Conservation (phyloP, 2,113 vertebrate genomes). For the Eulemur rufifrons region DNA sequence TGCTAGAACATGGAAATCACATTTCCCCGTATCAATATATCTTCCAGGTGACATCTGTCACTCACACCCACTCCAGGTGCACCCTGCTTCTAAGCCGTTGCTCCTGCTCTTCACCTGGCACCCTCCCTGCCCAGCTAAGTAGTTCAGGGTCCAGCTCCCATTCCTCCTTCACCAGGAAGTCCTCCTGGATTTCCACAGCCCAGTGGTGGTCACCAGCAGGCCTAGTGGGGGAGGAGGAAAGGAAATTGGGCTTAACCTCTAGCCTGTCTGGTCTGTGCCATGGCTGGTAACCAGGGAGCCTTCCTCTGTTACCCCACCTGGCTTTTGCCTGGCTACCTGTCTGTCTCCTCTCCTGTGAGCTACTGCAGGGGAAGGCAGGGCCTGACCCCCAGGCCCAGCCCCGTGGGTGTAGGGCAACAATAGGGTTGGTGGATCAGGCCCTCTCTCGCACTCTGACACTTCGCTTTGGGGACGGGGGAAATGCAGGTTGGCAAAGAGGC, state of each 20-base stretch:
- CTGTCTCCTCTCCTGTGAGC: background rate
- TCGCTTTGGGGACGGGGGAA: background rate
- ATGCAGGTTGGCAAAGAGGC: background rate
- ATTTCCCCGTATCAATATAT: background rate
- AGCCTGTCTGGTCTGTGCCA: background rate
- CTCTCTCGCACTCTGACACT: background rate
- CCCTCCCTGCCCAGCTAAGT: background rate
- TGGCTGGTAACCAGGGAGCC: background rate
- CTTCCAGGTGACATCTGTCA: constrained; percentile 27
- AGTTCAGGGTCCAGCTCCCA: background rate
- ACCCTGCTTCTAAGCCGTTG: background rate
- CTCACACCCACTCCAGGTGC: background rate
- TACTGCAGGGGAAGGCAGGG: background rate
- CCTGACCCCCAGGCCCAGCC: background rate
- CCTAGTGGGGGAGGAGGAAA: background rate
- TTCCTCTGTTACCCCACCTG: background rate
- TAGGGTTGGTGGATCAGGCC: background rate
- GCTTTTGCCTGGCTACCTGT: background rate
- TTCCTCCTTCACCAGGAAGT: background rate
- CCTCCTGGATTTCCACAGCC: constrained; percentile 8
- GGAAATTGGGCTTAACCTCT: background rate
- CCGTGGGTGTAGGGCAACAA: background rate
- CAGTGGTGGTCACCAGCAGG: background rate
- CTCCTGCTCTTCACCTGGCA: background rate
- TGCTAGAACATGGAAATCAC: constrained; percentile 1